Base-by-base conservation (phyloP, 2,888 invertebrate genomes). In the Allygus modestus region DNA sequence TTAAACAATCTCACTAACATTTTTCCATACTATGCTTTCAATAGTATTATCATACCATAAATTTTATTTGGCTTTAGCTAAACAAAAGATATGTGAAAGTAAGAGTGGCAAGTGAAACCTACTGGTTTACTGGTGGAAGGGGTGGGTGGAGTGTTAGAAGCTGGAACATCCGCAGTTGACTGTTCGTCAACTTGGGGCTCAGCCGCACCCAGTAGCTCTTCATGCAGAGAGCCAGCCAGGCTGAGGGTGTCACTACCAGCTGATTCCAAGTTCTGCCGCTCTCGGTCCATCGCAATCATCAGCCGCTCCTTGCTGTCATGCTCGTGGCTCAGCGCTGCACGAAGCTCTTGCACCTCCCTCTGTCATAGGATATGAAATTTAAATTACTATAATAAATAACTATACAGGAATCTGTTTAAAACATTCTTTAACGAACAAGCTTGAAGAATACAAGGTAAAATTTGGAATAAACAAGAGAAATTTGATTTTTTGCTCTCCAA, bases 121-220 rank as follows among this genome's bases (percentile, higher is more conserved):
- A 65, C 65, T 31, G 20, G 65, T 65, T 31, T 65, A 31, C 28
- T 28, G 17, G 65, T 28, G 65, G 65, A 65, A 65, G 37, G 23
- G 20, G 5, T 1, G 23, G 71, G 31, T 33, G 20, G 37, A 12
- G 37, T 1, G 31, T 46, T 46, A 46, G 73, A 73, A 46, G 73
- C 83, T 83, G 83, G 2, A 73, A 54, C 73, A 54, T 83, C 83
- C 73, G 23, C 28, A 23, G 83, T 83, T 83, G 83, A 83, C 33
- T 0, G 23, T 20, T 26, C 1, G 37, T 83, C 83, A 83, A 83
- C 83, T 20, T 20, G 83, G 83, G 0, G 73, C 31, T 83, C 83
- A 83, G 83, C 73, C 41, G 43, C 31, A n/a, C n/a, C 37, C 43
- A 82, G 51, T 11, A 71, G 46, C 26, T 73, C 73, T 54, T 83